Percentiles rank a stretch among this genome's conserved stretches.
Evolutionary conservation across 2,113 vertebrate species (phyloP).

Genomic region (Maylandia zebra): DNA sequence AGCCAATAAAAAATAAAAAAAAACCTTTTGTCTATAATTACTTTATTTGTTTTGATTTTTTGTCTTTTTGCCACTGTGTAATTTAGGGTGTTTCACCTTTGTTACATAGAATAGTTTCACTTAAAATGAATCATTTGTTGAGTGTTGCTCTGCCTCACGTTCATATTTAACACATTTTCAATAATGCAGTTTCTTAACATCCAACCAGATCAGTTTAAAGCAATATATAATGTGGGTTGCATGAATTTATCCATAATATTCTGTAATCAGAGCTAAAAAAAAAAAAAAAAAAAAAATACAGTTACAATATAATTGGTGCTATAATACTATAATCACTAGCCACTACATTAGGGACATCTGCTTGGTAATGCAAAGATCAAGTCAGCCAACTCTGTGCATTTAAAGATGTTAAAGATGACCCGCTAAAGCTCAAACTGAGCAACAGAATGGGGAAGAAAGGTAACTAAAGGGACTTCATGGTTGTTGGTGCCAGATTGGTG

Average conservation of each 20-base stretch:
- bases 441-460: not conserved
- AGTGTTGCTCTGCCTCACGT: not conserved
- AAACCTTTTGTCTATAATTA: not conserved
- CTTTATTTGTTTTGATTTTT: not conserved
- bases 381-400: not conserved
- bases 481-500: not conserved
- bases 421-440: not conserved
- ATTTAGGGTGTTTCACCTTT: not conserved
- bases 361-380: not conserved
- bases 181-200: not conserved
- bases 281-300: not conserved
- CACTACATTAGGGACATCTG: not conserved
- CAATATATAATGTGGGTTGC: not conserved
- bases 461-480: not conserved
- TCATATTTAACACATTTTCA: not conserved
- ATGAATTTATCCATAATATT: not conserved
- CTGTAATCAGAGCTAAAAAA: not conserved
- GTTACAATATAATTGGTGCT: not conserved
- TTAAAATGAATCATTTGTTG: not conserved
- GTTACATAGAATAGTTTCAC: not conserved
- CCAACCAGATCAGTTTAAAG: not conserved
- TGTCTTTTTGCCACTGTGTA: not conserved
- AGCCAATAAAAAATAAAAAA: slow-evolving; percentile 51
- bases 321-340: not conserved
- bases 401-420: not conserved